Evolutionary conservation across 2,113 vertebrate genomes (phyloP).

Genomic region (Zapornia atra): DNA sequence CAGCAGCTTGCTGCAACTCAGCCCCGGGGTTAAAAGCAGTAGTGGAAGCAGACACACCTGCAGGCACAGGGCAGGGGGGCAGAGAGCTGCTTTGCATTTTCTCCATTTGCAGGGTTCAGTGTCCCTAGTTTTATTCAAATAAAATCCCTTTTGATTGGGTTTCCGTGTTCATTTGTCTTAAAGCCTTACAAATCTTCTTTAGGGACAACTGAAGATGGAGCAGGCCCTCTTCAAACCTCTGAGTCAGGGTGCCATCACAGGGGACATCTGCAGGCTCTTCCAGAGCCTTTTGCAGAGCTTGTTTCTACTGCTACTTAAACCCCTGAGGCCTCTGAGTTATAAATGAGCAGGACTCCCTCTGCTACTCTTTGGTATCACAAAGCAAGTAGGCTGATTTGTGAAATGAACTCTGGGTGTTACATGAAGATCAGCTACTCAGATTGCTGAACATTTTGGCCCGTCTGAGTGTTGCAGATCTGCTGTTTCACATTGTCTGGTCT

Average conservation of each 20-base stretch:
- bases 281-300: not conserved
- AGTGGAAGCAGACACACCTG: not conserved
- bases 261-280: not conserved
- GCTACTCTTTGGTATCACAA: not conserved
- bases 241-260: not conserved
- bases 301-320: not conserved
- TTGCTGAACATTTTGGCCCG: not conserved
- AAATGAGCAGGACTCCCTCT: not conserved
- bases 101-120: not conserved
- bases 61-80: not conserved
- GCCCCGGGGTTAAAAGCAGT: rapidly evolving
- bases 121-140: not conserved
- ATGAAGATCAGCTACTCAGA: not conserved
- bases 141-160: not conserved
- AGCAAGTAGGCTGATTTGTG: not conserved
- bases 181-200: not conserved
- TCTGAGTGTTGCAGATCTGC: not conserved
- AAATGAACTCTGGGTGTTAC: rapidly evolving
- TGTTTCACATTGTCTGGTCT: not conserved
- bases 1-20: not conserved
- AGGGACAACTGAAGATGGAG: not conserved
- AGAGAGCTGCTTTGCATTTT: not conserved
- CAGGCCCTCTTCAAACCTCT: not conserved
- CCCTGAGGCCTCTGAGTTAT: not conserved
- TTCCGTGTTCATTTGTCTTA: not conserved